Percentiles rank a stretch among this genome's conserved stretches.
Evolutionary conservation across 2,113 vertebrate species (phyloP).

Genomic region (Prionailurus viverrinus): DNA sequence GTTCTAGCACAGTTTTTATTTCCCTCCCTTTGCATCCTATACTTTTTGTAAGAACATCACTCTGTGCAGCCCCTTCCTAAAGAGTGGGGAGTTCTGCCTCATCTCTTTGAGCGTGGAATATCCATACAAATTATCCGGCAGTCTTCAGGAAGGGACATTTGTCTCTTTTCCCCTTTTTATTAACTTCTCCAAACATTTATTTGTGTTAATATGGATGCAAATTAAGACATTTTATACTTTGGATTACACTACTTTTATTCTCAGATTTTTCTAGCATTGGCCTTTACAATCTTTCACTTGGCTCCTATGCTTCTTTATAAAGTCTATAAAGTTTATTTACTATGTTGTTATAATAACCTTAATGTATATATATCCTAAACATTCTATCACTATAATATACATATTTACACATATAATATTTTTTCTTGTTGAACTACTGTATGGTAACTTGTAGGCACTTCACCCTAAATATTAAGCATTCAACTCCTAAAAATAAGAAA

Average conservation of each 20-base stretch:
- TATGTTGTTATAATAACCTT: constrained; percentile 20
- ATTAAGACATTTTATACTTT: background rate
- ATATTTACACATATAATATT: too few species aligned
- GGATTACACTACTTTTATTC: background rate
- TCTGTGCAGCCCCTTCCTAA: background rate
- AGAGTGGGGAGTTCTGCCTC: background rate
- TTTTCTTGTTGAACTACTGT: background rate
- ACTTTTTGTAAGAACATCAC: background rate
- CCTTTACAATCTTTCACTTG: background rate
- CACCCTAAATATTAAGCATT: background rate
- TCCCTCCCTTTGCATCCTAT: background rate
- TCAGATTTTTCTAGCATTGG: background rate
- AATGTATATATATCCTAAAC: too few species aligned
- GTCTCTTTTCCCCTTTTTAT: background rate
- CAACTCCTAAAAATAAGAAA: constrained; percentile 6
- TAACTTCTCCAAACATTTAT: background rate
- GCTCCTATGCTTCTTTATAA: background rate
- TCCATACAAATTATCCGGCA: background rate
- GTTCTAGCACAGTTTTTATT: background rate
- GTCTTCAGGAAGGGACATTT: background rate
- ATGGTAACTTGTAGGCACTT: background rate
- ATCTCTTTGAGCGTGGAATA: background rate
- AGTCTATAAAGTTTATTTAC: background rate
- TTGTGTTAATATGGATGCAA: background rate
- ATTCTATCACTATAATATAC: too few species aligned